Base-by-base conservation (phyloP, 2,113 vertebrate genomes). In the Electrona antarctica region DNA sequence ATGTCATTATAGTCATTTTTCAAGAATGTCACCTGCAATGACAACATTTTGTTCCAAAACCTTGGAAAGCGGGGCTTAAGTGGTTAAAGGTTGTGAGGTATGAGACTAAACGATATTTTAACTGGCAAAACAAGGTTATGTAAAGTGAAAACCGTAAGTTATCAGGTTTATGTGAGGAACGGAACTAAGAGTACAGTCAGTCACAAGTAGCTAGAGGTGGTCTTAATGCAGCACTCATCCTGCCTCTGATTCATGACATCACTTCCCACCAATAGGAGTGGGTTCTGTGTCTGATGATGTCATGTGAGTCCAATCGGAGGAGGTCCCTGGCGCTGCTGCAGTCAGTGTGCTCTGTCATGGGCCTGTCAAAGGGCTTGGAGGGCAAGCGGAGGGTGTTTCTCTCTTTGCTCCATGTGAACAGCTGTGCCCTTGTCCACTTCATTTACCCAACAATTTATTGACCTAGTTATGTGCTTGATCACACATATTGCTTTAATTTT, bases 291-390 rank as follows among this genome's bases (percentile, higher is more conserved):
- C 82, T 88, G 87, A 88, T 92, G 90, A 93, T 91, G 92, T 93
- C 89, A 94, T 85, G 61, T 41, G 46, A 15, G 82, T 14, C 92
- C 90, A 93, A 92, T 93, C 69, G 74, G 85, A 78, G 29, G 59
- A 62, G 49, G 52, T 48, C 57, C 49, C 83, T 80, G 59, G 70
- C 77, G 69, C 47, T 79, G 72, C 86, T 78, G 89, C 33, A 4
- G 33, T 21, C 89, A 86, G 84, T 79, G 79, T 74, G 77, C 65
- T 73, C 64, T 51, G 67, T n/a, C n/a, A n/a, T 61, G 60, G 64
- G 67, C 74, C 70, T 61, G 71, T 78, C 62, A 78, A 64, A 82
- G 84, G 57, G 62, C 65, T 29, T 54, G 49, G 46, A 78, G 74
- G 76, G 74, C 64, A 73, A 61, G 74, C 54, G 65, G 74, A 86